These are phyloP conservation scores for Andrena bucephala DNA, from an alignment of 2,888 invertebrate genomes.

Conservation along the genomic window DNA sequence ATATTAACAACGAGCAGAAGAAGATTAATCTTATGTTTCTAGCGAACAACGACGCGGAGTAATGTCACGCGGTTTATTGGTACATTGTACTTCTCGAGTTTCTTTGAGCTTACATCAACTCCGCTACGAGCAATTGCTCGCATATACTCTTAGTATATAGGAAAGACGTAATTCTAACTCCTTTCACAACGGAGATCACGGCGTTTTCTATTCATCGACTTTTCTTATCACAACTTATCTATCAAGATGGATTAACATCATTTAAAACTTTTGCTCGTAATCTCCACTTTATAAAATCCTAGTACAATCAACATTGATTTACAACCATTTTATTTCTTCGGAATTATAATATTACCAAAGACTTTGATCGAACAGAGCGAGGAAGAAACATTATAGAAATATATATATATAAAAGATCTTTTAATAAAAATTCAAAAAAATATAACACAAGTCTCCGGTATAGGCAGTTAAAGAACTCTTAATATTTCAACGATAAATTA, in stretches of 20 bases:
- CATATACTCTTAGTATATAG: not conserved
- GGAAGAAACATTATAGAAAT: slow-evolving; percentile 18
- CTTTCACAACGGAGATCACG: slow-evolving; percentile 12
- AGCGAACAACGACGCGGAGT: slow-evolving; percentile 24
- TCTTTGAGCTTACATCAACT: not conserved
- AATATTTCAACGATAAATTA: slow-evolving; percentile 33
- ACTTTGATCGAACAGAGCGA: slow-evolving; percentile 15
- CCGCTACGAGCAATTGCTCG: not conserved
- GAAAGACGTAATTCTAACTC: slow-evolving; percentile 2
- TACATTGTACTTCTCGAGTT: not conserved
- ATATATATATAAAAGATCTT: slow-evolving; percentile 6
- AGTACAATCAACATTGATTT: slow-evolving; percentile 10
- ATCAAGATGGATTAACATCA: slow-evolving; percentile 26
- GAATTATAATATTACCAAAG: slow-evolving; percentile 5
- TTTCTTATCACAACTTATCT: slow-evolving; percentile 14
- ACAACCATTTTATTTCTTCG: slow-evolving; percentile 11
- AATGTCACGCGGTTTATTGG: slow-evolving; percentile 21
- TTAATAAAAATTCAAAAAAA: slow-evolving; percentile 6
- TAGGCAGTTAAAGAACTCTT: slow-evolving; percentile 30
- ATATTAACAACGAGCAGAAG: slow-evolving; percentile 42
- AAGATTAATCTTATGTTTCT: slow-evolving; percentile 17
- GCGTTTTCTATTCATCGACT: not conserved
- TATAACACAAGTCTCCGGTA: not conserved
- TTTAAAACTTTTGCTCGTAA: slow-evolving; percentile 4
- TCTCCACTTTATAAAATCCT: not conserved